Evolutionary conservation across 2,888 invertebrate species (phyloP), one percentile per base, ranked within the genome.

Genomic region (Lobophora halterata): DNA sequence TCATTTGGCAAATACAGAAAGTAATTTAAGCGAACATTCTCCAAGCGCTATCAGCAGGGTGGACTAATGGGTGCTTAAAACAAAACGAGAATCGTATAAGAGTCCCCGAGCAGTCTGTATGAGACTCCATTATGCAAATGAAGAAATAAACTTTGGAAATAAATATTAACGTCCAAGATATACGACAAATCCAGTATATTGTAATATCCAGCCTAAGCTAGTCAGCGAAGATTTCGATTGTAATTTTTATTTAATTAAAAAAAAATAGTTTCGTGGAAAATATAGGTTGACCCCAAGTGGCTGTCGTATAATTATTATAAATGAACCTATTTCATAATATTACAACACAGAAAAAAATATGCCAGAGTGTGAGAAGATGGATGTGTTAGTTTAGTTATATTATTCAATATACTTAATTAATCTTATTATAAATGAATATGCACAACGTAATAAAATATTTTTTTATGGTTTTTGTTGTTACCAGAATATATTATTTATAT

Each of bases 81-180:
- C 50, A 50, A 55, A 35, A 20, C 52, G 55, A 45, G 37, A 39
- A 51, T 37, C 31, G 18, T 21, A 18, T 24, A 40, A 37, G 23
- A 60, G 79, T 79, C 77, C 71, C 81, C 81, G 68, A 74, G 77
- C 81, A 68, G 81, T 81, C 82, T 83, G 74, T 55, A 38, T 53
- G 53, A 51, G 66, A 65, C 62, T 67, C 61, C 71, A 72, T 75
- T 82, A 82, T 82, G 83, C 66, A 79, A 85, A 85, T 82, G 52
- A 62, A 65, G 67, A 79, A 68, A 83, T 82, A 82, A 80, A 78
- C 65, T 78, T 79, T 79, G 75, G 64, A 79, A 76, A 78, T 70
- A 61, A 75, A 79, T 77, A 68, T 72, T 66, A 71, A 66, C 65
- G 61, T 65, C 55, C 63, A 62, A 61, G 46, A 6, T 65, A 66